These are phyloP conservation scores for Sebastes cheni DNA, from an alignment of 2,797 vertebrate genomes.

Conservation along the genomic window DNA sequence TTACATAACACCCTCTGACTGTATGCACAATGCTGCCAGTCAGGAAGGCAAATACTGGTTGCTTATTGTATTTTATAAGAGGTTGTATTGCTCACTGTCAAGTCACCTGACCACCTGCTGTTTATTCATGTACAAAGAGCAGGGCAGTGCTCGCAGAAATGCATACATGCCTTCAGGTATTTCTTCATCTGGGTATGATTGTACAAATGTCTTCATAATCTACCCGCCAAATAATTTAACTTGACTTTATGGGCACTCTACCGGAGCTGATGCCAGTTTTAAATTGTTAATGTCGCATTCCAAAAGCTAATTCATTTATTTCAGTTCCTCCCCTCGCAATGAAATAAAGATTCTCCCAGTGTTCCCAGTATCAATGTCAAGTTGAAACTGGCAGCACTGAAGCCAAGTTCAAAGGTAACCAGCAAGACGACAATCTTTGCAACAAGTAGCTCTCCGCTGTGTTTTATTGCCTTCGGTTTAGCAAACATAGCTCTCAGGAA, in stretches of 20 bases:
- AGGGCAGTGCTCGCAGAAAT: background rate
- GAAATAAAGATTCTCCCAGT: background rate
- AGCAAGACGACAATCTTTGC: background rate
- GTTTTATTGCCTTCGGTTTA: conserved; percentile 46
- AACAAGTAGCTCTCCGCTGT: conserved; percentile 28
- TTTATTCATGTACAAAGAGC: conserved; percentile 32
- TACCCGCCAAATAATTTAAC: background rate
- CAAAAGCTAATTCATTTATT: background rate
- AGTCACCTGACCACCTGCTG: conserved; percentile 29
- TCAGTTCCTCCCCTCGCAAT: background rate
- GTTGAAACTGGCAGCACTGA: conserved; percentile 1
- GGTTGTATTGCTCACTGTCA: conserved; percentile 18
- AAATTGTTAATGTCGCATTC: background rate
- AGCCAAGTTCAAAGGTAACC: conserved; percentile 54
- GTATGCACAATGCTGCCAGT: conserved; percentile 35
- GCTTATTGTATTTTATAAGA: conserved; percentile 26
- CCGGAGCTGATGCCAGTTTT: background rate
- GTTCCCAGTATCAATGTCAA: background rate
- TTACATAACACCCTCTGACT: conserved; percentile 39
- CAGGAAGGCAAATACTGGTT: conserved; percentile 36
- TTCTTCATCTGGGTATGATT: background rate
- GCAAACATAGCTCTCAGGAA: conserved; percentile 60
- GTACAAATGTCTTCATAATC: background rate
- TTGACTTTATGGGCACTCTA: background rate
- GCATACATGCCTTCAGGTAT: conserved; percentile 1